Conservation (phyloP, 2,797 vertebrate genomes). For the Chrysocyon brachyurus region DNA sequence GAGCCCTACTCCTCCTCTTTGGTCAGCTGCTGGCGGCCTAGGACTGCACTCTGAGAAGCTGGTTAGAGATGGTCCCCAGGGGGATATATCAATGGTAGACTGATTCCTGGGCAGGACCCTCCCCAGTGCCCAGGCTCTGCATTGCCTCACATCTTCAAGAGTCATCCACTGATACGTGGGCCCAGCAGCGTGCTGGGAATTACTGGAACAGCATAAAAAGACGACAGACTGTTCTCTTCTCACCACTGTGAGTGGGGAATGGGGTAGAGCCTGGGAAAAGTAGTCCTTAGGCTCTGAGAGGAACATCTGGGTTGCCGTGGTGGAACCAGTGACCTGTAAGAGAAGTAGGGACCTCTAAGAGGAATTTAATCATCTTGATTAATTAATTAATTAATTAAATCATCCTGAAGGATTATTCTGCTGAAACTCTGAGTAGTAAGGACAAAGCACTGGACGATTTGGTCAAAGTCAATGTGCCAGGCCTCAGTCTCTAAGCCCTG, state of each 20-base stretch:
- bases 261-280: background rate
- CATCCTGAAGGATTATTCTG: background rate
- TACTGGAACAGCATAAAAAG: background rate
- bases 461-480: background rate
- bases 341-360: background rate
- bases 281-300: background rate
- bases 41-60: background rate
- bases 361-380: background rate
- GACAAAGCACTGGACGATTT: background rate
- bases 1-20: background rate
- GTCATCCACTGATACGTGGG: background rate
- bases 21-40: background rate
- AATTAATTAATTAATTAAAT: background rate
- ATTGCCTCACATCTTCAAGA: background rate
- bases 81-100: background rate
- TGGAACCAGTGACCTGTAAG: background rate
- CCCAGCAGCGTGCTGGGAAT: background rate
- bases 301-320: background rate
- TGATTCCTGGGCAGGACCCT: background rate
- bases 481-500: background rate
- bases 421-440: background rate
- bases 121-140: background rate
- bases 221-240: background rate
- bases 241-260: background rate
- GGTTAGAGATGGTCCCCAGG: background rate